Base-by-base conservation (phyloP, 1,140 invertebrate species). In the Euura saliciscinereae region DNA sequence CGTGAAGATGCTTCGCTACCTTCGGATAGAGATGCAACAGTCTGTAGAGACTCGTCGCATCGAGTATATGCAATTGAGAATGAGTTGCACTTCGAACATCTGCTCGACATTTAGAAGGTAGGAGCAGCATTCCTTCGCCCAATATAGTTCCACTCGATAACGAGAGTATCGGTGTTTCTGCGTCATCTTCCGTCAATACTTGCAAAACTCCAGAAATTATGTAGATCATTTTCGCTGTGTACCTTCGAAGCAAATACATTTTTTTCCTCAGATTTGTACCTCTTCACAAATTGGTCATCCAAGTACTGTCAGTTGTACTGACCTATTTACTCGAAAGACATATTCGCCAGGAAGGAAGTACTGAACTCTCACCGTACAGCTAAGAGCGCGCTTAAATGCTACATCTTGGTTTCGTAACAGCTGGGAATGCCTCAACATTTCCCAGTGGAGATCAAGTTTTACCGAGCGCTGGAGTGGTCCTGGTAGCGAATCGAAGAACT, bases 91-190 rank as follows among this genome's bases (percentile, higher is more conserved):
- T 59, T 11, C 51, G 51, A 59, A 59, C 13, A 2, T 59, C 51
- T 59, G 51, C 51, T 59, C 51, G 51, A 59, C 51, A 59, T n/a
- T 8, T 59, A 8, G 51, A 2, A 43, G 66, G 44, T 68, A 68
- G 11, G 44, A 70, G n/a, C 42, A 70, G 46, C 43, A 42, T 28
- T 59, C 45, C 45, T 70, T 59, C 69, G 10, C 77, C 75, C 4
- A 78, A 66, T n/a, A 74, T 70, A 6, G 75, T 75, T 8, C 77
- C 75, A 28, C 72, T 71, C 11, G 73, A 68, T 45, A 78, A 68
- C 3, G 75, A 76, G 8, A 78, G 66, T 45, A 78, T 64, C 0
- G 77, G 71, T 66, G 75, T 78, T 70, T 78, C 77, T n/a, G 67
- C 72, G 68, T 78, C 77, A 43, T 78, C 77, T 10, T 66, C 75